Base-by-base conservation (phyloP, 2,113 vertebrate species). In the Spea bombifrons region DNA sequence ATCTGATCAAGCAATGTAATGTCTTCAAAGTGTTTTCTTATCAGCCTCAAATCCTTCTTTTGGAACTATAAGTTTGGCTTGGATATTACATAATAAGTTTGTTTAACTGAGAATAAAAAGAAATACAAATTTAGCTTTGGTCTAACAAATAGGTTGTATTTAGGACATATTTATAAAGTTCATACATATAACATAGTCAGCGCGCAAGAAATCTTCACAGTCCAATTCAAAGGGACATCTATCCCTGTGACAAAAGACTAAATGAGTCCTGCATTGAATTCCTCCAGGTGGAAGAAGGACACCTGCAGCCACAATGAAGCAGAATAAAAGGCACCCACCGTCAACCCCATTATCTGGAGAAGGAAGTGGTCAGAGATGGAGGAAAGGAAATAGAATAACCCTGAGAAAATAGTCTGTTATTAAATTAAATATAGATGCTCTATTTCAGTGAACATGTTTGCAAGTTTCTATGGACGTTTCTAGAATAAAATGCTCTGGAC, bases 291-390 rank as follows among this genome's bases (percentile, higher is more conserved):
- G 64, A 74, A 61, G 52, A 15, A 80, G 9, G 65, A 80, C 78
- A 80, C 78, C 78, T 80, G 78, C 78, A 74, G 66, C 71, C 78
- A 61, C 78, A 74, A 68, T 57, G 44, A 77, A 48, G 44, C 1
- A 59, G 64, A 74, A 80, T 73, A 73, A 73, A 73, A 52, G 48
- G 16, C 9, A 13, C 71, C 61, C 68, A 63, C 57, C 66, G 76
- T 44, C 61, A 66, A 52, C 17, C 64, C 52, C 53, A 67, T 80
- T 74, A 68, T 44, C 65, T 68, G 7, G 4, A 30, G 7, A 47
- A 68, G 71, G 78, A 80, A 74, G 64, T 80, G 64, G 71, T 80
- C 71, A 74, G 55, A 74, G 78, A 74, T 68, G 65, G 16, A 67
- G 46, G 48, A 53, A 67, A 74, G 65, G 78, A 68, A 80, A 80